phyloP scores from a whole-genome alignment of 2,113 vertebrate genomes.

The Planiliza haematocheilus region DNA sequence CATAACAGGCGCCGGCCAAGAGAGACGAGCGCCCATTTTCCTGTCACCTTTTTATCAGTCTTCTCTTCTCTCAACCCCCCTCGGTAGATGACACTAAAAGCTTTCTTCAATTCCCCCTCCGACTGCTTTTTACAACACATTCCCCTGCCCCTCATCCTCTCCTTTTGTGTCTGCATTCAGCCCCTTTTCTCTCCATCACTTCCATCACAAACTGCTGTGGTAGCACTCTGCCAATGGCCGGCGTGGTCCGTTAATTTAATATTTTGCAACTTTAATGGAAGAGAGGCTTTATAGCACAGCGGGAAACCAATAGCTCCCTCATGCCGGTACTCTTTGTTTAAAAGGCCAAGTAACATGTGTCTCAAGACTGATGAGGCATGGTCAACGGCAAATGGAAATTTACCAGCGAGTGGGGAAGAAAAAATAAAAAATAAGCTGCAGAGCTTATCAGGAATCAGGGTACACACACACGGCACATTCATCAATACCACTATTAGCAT shows the following conservation, averaged over 20 bases:
- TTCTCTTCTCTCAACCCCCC: constrained; percentile 33
- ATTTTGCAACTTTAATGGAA: constrained; percentile 65
- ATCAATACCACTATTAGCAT: constrained; percentile 75
- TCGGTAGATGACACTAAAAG: constrained; percentile 65
- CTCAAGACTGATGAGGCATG: constrained; percentile 44
- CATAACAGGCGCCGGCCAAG: constrained; percentile 33
- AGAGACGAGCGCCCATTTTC: constrained; percentile 64
- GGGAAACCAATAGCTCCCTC: constrained; percentile 47
- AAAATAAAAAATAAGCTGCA: constrained; percentile 30
- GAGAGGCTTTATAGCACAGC: constrained; percentile 43
- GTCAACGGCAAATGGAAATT: constrained; percentile 68
- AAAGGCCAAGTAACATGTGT: constrained; percentile 39
- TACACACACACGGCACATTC: constrained; percentile 54
- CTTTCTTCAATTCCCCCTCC: constrained; percentile 58
- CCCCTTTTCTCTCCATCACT: constrained; percentile 43
- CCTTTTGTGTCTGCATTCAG: constrained; percentile 28
- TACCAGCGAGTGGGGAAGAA: constrained; percentile 15
- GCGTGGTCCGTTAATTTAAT: constrained; percentile 66
- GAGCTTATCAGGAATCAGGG: constrained; percentile 61
- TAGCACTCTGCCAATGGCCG: constrained; percentile 64
- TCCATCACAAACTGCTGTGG: constrained; percentile 73
- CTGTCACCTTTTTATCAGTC: constrained; percentile 66
- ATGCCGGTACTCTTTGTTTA: constrained; percentile 43
- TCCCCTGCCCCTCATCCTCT: constrained; percentile 27
- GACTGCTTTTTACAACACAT: constrained; percentile 57